Conservation (phyloP, 2,113 vertebrate species). For the Misgurnus mizolepis region DNA sequence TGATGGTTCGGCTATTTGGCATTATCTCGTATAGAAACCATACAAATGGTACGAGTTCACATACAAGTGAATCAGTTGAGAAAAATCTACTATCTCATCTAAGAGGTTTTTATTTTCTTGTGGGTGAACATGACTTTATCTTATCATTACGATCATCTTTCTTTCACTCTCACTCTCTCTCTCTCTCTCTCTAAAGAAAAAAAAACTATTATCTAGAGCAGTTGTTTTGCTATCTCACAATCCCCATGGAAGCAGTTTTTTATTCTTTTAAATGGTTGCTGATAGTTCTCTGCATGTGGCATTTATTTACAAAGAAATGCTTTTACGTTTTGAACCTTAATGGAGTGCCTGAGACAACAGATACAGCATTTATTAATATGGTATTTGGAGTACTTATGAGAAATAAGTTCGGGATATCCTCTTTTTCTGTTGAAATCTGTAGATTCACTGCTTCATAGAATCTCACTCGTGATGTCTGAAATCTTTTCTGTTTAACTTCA, state of each 20-base stretch:
- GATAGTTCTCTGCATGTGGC: constrained; percentile 21
- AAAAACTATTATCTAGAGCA: not conserved
- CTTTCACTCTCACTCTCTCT: not conserved
- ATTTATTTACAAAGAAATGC: not conserved
- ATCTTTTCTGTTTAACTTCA: not conserved
- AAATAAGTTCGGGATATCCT: constrained; percentile 13
- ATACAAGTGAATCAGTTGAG: constrained; percentile 10
- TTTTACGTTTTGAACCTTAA: not conserved
- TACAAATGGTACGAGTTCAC: constrained; percentile 21
- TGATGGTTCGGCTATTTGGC: not conserved
- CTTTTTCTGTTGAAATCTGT: constrained; percentile 1
- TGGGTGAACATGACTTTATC: constrained; percentile 26
- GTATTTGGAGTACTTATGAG: not conserved
- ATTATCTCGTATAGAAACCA: not conserved
- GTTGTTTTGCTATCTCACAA: constrained; percentile 9
- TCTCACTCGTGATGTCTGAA: not conserved
- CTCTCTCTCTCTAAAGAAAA: constrained; percentile 13
- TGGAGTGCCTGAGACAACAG: constrained; percentile 3
- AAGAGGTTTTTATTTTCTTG: constrained; percentile 34
- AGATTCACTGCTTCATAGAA: constrained; percentile 3
- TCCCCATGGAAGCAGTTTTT: not conserved
- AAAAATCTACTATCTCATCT: constrained; percentile 28
- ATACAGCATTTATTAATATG: not conserved
- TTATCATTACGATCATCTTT: constrained; percentile 27
- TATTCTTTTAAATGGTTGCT: constrained; percentile 1